Base-by-base conservation (phyloP, 2,797 vertebrate species). In the Nannoperca australis region DNA sequence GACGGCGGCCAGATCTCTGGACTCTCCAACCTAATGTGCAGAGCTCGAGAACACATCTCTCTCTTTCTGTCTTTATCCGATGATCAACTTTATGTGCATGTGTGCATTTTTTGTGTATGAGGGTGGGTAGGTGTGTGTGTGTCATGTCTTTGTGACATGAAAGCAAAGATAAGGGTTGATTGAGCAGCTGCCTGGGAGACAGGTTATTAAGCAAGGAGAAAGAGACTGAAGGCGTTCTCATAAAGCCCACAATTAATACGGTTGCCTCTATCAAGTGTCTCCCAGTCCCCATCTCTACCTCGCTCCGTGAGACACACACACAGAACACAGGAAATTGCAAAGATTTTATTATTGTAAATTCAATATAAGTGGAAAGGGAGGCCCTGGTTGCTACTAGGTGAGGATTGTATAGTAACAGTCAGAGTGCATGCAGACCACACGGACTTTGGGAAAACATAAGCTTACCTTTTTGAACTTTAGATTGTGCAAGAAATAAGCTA, bases 341-440 rank as follows among this genome's bases (percentile, higher is more conserved):
- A 94, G 92, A 94, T 94, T 93, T 94, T 95, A 95, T 95, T 96
- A 95, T 94, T 95, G 90, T 87, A 93, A 91, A 94, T 95, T 94
- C 94, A 95, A 95, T 95, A 92, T 93, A 94, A 91, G 85, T 80
- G 64, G 55, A 89, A 85, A 85, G 73, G 81, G 88, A 88, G 89
- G 82, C 73, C 79, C 76, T 76, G 84, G 87, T 91, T 85, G 87
- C 75, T 24, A 56, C 69, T 22, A 81, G 85, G 89, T 83, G 82
- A 85, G 82, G 81, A 69, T 53, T 64, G 80, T 90, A 74, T 69
- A 36, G 85, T 63, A 74, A 67, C 55, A 38, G 36, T 38, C 36
- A 40, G 59, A 58, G 45, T 50, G 54, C 47, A 76, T 54, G 58
- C 60, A 69, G 76, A 73, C 67, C 58, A 79, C 59, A 69, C 44